Conservation (phyloP, 1,140 invertebrate species). For the Piezodorus guildinii region DNA sequence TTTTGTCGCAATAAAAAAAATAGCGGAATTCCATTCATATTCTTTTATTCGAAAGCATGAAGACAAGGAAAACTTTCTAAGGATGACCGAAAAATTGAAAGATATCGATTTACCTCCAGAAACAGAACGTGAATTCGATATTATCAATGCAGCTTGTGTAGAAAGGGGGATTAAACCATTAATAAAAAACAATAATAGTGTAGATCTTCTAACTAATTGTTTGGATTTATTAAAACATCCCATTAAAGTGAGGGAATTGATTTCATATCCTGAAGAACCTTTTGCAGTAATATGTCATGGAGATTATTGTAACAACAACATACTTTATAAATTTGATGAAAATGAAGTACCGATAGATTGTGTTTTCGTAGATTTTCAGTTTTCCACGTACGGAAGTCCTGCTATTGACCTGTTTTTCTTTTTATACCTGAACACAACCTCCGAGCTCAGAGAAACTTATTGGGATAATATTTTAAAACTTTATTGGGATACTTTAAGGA, state of each 20-base stretch:
- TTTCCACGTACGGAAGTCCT: conserved; percentile 32
- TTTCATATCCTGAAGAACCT: not conserved
- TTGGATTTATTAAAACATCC: not conserved
- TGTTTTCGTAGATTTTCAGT: conserved; percentile 36
- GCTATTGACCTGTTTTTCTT: conserved; percentile 36
- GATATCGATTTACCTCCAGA: not conserved
- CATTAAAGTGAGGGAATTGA: not conserved
- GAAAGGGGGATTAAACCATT: not conserved
- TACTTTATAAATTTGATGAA: conserved; percentile 37
- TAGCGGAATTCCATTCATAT: not conserved
- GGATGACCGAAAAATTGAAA: not conserved
- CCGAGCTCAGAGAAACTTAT: conserved; percentile 23
- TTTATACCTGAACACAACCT: conserved; percentile 33
- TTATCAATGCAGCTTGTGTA: not conserved
- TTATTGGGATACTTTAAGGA: conserved; percentile 31
- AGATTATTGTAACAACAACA: conserved; percentile 45
- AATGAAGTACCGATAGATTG: conserved; percentile 27
- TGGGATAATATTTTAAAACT: conserved; percentile 30
- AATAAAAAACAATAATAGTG: not conserved
- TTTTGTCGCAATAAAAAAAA: not conserved
- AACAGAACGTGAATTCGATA: not conserved
- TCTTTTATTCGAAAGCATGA: not conserved
- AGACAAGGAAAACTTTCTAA: not conserved
- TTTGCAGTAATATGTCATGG: conserved; percentile 33
- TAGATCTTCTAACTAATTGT: not conserved